phyloP scores from a whole-genome alignment of 2,888 invertebrate genomes.

The Callinectes sapidus region DNA sequence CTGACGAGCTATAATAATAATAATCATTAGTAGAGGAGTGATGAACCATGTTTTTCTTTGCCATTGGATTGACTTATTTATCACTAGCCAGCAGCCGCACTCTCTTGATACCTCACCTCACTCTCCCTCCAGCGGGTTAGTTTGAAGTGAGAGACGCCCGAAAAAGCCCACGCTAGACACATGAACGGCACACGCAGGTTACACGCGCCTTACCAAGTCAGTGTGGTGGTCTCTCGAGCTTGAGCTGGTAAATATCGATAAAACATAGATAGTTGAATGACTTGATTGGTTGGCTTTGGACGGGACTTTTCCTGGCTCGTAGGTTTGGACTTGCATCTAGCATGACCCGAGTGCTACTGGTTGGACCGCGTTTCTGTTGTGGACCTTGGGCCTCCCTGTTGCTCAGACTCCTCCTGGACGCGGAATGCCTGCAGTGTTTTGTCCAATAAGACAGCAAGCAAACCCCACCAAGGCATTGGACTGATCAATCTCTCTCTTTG shows the following conservation, averaged over 20 bases:
- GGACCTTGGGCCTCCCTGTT: conserved; percentile 60
- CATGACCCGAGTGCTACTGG: conserved; percentile 67
- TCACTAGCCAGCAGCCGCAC: conserved; percentile 67
- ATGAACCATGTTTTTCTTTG: conserved; percentile 61
- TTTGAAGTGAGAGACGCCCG: conserved; percentile 60
- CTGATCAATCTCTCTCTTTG: conserved; percentile 59
- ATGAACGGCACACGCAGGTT: conserved; percentile 54
- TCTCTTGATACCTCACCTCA: conserved; percentile 65
- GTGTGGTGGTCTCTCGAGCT: conserved; percentile 56
- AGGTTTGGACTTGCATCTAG: conserved; percentile 67
- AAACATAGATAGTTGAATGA: conserved; percentile 66
- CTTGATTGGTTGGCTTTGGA: conserved; percentile 68
- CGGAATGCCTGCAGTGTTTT: conserved; percentile 70
- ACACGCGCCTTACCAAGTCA: conserved; percentile 51
- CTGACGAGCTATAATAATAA: conserved; percentile 62
- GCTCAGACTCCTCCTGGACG: conserved; percentile 66
- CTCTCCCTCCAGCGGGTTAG: conserved; percentile 67
- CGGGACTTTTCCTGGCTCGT: conserved; percentile 66
- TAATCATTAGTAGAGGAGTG: conserved; percentile 67
- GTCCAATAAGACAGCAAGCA: conserved; percentile 71
- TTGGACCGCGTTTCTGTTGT: conserved; percentile 67
- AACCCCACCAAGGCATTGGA: conserved; percentile 70
- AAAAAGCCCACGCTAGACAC: conserved; percentile 54
- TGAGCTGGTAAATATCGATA: conserved; percentile 66
- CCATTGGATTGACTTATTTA: conserved; percentile 67